phyloP scores from a whole-genome alignment of 1,140 invertebrate genomes.

The Acromyrmex charruanus region DNA sequence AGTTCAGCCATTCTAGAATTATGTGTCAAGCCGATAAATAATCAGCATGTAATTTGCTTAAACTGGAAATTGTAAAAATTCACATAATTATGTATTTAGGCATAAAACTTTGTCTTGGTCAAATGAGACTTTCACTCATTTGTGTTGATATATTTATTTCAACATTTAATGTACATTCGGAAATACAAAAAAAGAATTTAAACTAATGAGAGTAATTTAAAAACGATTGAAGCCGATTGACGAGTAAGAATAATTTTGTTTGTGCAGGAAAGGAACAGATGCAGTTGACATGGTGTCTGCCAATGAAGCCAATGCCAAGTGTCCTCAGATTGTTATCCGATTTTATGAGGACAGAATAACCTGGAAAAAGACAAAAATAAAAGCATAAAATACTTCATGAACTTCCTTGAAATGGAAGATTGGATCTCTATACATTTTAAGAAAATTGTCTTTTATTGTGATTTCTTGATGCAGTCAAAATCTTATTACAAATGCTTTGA shows the following conservation, averaged over 20 bases:
- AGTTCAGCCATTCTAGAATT: too few relatives aligned
- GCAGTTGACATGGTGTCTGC: conserved; percentile 94
- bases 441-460: neutral
- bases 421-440: too few relatives aligned
- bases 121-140: too few relatives aligned
- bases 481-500: too few relatives aligned
- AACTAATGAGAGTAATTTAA: neutral
- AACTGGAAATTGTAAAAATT: too few relatives aligned
- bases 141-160: too few relatives aligned
- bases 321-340: conserved; percentile 94
- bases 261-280: conserved; percentile 91
- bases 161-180: too few relatives aligned
- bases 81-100: too few relatives aligned
- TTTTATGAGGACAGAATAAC: conserved; percentile 94
- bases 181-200: neutral
- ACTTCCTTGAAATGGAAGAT: neutral
- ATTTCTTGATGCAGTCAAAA: too few relatives aligned
- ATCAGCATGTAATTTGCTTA: too few relatives aligned
- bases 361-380: conserved; percentile 88
- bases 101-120: too few relatives aligned
- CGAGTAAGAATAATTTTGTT: conserved; percentile 23
- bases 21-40: too few relatives aligned
- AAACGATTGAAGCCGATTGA: neutral
- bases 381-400: conserved; percentile 77
- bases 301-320: conserved; percentile 91